Percentiles rank a stretch among this genome's conserved stretches.
These are phyloP conservation scores for Phoronis australis DNA, from an alignment of 2,888 invertebrate species.

Conservation along the genomic window DNA sequence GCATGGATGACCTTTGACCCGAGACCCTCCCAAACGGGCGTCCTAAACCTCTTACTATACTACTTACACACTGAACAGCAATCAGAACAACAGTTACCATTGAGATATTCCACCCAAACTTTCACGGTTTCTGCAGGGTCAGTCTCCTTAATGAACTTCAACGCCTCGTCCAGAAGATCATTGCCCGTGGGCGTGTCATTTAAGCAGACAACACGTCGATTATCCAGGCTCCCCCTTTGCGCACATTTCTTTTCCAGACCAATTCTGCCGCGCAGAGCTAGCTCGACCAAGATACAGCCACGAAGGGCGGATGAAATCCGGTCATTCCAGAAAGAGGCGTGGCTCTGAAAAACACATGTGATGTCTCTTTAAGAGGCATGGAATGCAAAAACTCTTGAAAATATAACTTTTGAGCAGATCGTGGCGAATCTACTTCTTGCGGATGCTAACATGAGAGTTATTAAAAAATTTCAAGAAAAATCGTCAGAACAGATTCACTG, in stretches of 20 bases:
- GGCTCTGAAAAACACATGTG: conserved; percentile 38
- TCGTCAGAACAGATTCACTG: too few relatives aligned
- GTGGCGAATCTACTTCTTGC: too few relatives aligned
- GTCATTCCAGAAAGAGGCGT: conserved; percentile 96
- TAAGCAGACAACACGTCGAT: conserved; percentile 69
- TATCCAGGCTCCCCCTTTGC: conserved; percentile 77
- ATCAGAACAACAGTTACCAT: conserved; percentile 63
- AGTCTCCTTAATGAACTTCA: conserved; percentile 97
- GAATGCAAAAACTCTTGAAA: too few relatives aligned
- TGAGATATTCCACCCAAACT: conserved; percentile 99
- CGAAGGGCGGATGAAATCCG: conserved; percentile 98
- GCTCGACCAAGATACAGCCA: conserved; percentile 96
- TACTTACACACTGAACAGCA: too few relatives aligned
- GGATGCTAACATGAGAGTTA: too few relatives aligned
- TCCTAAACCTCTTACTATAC: too few relatives aligned
- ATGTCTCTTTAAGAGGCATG: too few relatives aligned
- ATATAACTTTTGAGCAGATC: too few relatives aligned
- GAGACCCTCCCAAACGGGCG: too few relatives aligned
- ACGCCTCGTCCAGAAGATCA: conserved; percentile 79
- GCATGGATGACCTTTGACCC: too few relatives aligned
- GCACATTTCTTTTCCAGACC: conserved; percentile 96
- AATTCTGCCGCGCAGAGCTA: conserved; percentile 88
- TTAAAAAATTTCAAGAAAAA: too few relatives aligned
- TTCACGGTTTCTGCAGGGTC: conserved; percentile 95
- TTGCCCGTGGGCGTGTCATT: conserved; percentile 94